Evolutionary conservation across 2,113 vertebrate genomes (phyloP).

Genomic region (Pachypanchax playfairii): DNA sequence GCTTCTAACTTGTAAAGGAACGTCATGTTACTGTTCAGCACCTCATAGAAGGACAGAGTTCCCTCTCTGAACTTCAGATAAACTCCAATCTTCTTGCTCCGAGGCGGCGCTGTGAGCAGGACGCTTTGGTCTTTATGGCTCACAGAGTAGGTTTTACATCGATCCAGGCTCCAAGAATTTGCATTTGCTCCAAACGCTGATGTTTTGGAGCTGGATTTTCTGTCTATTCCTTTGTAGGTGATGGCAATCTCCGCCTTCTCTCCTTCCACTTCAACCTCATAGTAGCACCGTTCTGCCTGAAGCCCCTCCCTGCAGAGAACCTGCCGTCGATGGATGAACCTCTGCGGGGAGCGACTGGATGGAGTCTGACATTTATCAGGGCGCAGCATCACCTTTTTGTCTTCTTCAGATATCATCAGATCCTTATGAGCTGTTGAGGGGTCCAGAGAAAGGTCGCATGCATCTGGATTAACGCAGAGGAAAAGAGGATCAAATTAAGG

Average conservation of each 20-base stretch:
- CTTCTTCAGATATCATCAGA: constrained; percentile 36
- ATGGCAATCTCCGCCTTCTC: constrained; percentile 62
- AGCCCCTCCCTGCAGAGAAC: constrained; percentile 64
- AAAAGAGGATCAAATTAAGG: not conserved
- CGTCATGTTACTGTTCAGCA: constrained; percentile 49
- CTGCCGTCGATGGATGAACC: constrained; percentile 50
- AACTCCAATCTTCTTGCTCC: constrained; percentile 48
- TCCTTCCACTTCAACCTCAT: constrained; percentile 64
- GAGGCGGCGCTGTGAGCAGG: constrained; percentile 19
- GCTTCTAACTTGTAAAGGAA: constrained; percentile 50
- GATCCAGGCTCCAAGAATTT: constrained; percentile 69
- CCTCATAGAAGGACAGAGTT: constrained; percentile 63
- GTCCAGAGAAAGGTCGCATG: constrained; percentile 59
- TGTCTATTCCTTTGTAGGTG: constrained; percentile 54
- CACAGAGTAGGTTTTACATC: constrained; percentile 48
- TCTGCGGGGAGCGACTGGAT: not conserved
- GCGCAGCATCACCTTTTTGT: constrained; percentile 28
- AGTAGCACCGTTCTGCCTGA: constrained; percentile 59
- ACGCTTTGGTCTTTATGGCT: constrained; percentile 43
- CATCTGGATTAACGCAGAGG: constrained; percentile 46
- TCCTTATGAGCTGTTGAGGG: constrained; percentile 46
- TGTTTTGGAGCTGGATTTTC: constrained; percentile 4
- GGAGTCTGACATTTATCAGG: not conserved
- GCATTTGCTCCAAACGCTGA: constrained; percentile 60
- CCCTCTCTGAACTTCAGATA: constrained; percentile 60